Percentiles rank a stretch among this genome's conserved stretches.
These are phyloP conservation scores for Echinarachnius parma DNA, from an alignment of 53 echinoderm and acorn worm species.

Conservation along the genomic window DNA sequence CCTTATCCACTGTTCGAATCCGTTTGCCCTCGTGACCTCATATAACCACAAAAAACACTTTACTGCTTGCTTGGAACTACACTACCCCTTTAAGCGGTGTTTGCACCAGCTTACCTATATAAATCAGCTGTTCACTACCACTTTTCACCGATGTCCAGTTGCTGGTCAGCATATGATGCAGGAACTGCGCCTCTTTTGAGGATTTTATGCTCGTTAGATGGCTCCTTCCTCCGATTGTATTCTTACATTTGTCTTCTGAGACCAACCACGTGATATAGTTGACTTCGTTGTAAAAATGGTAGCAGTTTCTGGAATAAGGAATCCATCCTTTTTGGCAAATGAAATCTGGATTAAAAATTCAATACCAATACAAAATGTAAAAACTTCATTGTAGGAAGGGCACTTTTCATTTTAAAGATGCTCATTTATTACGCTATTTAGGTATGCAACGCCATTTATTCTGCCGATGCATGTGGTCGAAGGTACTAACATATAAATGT, in stretches of 20 bases:
- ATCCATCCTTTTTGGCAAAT: conserved; percentile 52
- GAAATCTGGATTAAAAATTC: conserved; percentile 3
- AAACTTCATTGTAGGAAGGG: too few relatives aligned
- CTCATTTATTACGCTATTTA: too few relatives aligned
- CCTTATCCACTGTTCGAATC: too few relatives aligned
- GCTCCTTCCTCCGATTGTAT: neutral
- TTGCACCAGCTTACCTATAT: neutral
- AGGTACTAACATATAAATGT: too few relatives aligned
- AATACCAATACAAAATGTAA: too few relatives aligned
- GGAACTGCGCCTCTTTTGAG: conserved; percentile 17
- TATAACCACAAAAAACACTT: too few relatives aligned
- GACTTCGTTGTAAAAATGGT: conserved; percentile 34
- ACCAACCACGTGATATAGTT: conserved; percentile 62
- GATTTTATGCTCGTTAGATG: conserved; percentile 41
- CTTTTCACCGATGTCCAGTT: conserved; percentile 11
- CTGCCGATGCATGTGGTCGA: too few relatives aligned
- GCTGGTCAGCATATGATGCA: conserved; percentile 43
- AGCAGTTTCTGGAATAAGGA: conserved; percentile 51
- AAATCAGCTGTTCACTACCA: neutral
- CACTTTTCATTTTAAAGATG: too few relatives aligned
- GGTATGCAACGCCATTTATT: too few relatives aligned
- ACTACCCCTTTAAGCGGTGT: too few relatives aligned
- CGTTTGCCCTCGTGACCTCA: too few relatives aligned
- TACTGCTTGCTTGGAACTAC: too few relatives aligned
- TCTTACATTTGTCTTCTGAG: conserved; percentile 55